phyloP scores from a whole-genome alignment of 2,113 vertebrate species.

The Lophura nycthemera region DNA sequence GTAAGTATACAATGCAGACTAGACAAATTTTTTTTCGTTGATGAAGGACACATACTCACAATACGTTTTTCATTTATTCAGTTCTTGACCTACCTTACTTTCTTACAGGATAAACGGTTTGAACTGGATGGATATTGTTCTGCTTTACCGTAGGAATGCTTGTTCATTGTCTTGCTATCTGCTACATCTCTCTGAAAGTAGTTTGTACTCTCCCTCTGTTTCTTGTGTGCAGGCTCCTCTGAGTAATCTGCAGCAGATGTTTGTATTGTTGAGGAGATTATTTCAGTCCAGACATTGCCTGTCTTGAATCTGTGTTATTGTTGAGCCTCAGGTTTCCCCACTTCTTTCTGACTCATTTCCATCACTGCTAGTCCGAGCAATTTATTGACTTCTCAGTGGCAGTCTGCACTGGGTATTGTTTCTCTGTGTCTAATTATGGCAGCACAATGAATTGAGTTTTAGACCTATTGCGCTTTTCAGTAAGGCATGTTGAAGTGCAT shows the following conservation, averaged over 20 bases:
- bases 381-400: not conserved
- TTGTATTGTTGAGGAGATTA: not conserved
- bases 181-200: not conserved
- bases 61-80: not conserved
- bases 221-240: not conserved
- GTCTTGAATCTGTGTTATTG: not conserved
- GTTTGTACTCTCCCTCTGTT: not conserved
- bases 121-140: not conserved
- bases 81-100: not conserved
- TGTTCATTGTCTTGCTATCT: not conserved
- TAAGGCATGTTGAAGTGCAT: not conserved
- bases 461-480: not conserved
- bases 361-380: not conserved
- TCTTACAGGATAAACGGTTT: not conserved
- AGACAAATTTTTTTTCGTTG: not conserved
- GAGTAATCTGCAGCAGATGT: not conserved
- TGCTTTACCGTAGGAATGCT: not conserved
- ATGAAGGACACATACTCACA: not conserved
- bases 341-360: not conserved
- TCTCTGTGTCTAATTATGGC: not conserved
- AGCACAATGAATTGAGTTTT: not conserved
- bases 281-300: not conserved
- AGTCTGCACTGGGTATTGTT: not conserved
- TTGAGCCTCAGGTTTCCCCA: not conserved
- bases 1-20: not conserved